Conservation (phyloP, 2,888 invertebrate genomes). For the Yponomeuta plumbellus region DNA sequence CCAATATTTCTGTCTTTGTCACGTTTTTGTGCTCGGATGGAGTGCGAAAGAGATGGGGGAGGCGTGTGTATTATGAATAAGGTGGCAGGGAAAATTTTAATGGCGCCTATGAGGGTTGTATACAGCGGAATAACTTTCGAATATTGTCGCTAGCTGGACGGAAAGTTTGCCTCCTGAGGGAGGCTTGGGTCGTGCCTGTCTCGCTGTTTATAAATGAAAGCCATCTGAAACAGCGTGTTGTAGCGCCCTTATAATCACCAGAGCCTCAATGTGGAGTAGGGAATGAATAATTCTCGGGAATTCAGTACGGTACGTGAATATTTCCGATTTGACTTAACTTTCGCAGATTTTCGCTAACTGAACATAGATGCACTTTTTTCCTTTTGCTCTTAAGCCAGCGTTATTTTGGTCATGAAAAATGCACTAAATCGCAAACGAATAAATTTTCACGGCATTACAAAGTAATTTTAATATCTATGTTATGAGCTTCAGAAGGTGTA, state of each 20-base stretch:
- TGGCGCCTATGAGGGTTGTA: slow-evolving; percentile 77
- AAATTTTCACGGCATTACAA: no score
- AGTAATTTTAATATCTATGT: no score
- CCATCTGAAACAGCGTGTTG: slow-evolving; percentile 53
- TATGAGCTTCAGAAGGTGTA: no score
- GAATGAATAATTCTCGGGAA: background rate
- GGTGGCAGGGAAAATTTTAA: slow-evolving; percentile 75
- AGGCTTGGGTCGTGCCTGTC: slow-evolving; percentile 61
- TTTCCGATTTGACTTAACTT: no score
- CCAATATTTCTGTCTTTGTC: slow-evolving; percentile 57
- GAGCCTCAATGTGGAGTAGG: slow-evolving; percentile 27
- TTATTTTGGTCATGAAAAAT: no score
- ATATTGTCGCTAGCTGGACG: slow-evolving; percentile 77
- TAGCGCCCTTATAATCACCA: slow-evolving; percentile 30
- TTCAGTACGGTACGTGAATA: no score
- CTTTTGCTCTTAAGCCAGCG: no score
- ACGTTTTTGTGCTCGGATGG: slow-evolving; percentile 24
- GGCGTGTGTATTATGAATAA: slow-evolving; percentile 69
- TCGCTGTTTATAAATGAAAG: slow-evolving; percentile 72
- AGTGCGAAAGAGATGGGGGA: slow-evolving; percentile 40
- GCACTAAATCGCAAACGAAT: no score
- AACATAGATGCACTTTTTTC: background rate
- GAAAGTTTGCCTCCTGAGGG: slow-evolving; percentile 71
- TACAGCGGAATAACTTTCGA: slow-evolving; percentile 77
- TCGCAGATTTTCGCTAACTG: background rate